A percentile compares a stretch with the other conserved stretches of the same genome.
These are phyloP conservation scores for Drosophila parthenogenetica DNA, from an alignment of 2,888 invertebrate genomes.

Conservation along the genomic window DNA sequence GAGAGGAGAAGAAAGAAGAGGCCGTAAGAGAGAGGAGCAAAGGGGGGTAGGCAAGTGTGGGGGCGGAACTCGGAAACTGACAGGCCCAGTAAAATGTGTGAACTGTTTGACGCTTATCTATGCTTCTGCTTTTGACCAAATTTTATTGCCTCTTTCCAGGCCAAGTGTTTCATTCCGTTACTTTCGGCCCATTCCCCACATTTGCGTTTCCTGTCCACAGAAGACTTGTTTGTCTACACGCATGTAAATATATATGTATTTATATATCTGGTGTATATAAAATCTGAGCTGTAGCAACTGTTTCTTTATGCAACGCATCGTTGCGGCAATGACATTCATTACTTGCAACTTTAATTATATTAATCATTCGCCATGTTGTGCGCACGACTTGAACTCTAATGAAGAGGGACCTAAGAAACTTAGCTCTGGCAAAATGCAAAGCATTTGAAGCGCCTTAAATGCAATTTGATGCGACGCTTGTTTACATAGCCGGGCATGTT, in stretches of 20 bases:
- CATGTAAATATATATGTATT: background rate
- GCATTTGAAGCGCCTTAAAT: constrained; percentile 67
- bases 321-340: constrained; percentile 46
- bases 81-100: constrained; percentile 69
- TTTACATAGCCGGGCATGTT: constrained; percentile 54
- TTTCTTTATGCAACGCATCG: constrained; percentile 46
- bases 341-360: constrained; percentile 51
- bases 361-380: constrained; percentile 73
- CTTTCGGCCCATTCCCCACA: constrained; percentile 2
- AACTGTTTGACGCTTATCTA: constrained; percentile 79
- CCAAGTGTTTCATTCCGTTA: constrained; percentile 67
- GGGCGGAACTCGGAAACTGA: constrained; percentile 45
- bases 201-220: constrained; percentile 1
- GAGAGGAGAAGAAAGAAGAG: background rate
- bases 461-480: constrained; percentile 74
- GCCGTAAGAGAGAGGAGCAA: background rate
- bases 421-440: constrained; percentile 29
- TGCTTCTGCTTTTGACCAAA: constrained; percentile 75
- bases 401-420: constrained; percentile 30
- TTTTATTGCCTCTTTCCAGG: constrained; percentile 80
- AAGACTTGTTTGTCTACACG: constrained; percentile 26
- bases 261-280: background rate
- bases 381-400: constrained; percentile 55
- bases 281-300: constrained; percentile 1
- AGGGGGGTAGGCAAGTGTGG: background rate